Base-by-base conservation (phyloP, 1,140 invertebrate species). In the Sitodiplosis mosellana region DNA sequence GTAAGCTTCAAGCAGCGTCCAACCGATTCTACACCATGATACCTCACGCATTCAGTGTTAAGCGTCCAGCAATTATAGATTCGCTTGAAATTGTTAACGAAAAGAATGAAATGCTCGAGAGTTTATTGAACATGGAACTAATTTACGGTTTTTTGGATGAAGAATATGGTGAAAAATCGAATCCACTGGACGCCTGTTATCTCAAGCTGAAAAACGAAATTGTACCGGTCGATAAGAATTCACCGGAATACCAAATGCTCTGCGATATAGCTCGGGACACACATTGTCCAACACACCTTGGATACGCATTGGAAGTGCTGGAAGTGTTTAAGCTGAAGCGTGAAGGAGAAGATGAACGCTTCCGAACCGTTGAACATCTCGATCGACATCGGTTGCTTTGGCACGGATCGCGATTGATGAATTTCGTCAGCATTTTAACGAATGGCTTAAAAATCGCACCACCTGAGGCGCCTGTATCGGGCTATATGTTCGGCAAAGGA, bases 401-500 rank as follows among this genome's bases (percentile, higher is more conserved):
- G 94, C 95, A 99, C 64, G 94, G 94, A 46, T 96, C 92, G 10
- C 73, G 94, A 46, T 69, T 80, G 7, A 93, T 92, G 1, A 99
- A 99, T 68, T 98, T 78, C 68, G 90, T 79, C 48, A 94, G 94
- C 53, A 99, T 99, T 63, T 66, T 99, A 19, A 93, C 87, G 14
- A 91, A 99, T 72, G 95, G 94, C 60, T 71, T 99, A 19, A 75
- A 91, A 55, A 98, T 99, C 59, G 95, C 95, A 43, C 92, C 92
- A 1, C 87, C 87, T 2, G 90, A 96, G 72, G 91, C 91, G 2
- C 90, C 90, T 4, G 77, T 78, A 33, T 89, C 87, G 33, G 93
- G 94, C 54, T 98, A 98, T 68, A 98, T 98, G 95, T 99, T 99
- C 67, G 43, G 43, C 14, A 92, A 91, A 68, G 87, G 84, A 60